Evolutionary conservation across 64 coral and sea anemone species (phyloP).

Genomic region (Montipora efflorescens): DNA sequence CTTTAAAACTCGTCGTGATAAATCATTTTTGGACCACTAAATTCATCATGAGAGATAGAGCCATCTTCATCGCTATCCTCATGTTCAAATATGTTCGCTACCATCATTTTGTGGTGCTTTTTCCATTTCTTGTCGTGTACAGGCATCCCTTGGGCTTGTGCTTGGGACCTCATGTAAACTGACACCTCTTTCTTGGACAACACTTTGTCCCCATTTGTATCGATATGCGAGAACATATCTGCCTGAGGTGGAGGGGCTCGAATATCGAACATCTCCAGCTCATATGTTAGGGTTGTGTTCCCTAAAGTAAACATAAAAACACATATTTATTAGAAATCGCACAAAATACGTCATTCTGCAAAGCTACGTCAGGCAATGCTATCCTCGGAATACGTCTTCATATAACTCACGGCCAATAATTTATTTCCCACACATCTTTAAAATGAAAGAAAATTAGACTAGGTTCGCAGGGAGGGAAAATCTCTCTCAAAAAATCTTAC

Average conservation of each 20-base stretch:
- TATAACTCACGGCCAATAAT: too few relatives aligned
- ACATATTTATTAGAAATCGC: background rate
- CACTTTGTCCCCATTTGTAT: slow-evolving; percentile 89
- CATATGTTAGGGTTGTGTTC: slow-evolving; percentile 87
- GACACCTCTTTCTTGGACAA: slow-evolving; percentile 83
- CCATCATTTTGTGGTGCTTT: slow-evolving; percentile 89
- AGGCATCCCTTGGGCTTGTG: slow-evolving; percentile 77
- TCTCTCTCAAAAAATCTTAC: too few relatives aligned
- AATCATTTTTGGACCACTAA: slow-evolving; percentile 92
- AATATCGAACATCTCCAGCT: slow-evolving; percentile 89
- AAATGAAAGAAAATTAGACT: too few relatives aligned
- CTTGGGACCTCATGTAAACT: slow-evolving; percentile 89
- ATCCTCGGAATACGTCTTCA: too few relatives aligned
- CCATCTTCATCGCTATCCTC: slow-evolving; percentile 95
- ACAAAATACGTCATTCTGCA: background rate
- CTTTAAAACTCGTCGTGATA: slow-evolving; percentile 89
- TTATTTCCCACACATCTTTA: too few relatives aligned
- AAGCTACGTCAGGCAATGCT: background rate
- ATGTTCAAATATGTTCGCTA: slow-evolving; percentile 91
- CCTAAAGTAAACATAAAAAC: slow-evolving; percentile 28
- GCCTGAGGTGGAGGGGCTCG: slow-evolving; percentile 90
- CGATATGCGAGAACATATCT: slow-evolving; percentile 95
- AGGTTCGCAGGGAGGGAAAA: too few relatives aligned
- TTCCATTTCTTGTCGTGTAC: slow-evolving; percentile 93
- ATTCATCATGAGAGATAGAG: slow-evolving; percentile 95